These are phyloP conservation scores for Hartigia nigra DNA, from an alignment of 2,888 invertebrate species.

Conservation along the genomic window DNA sequence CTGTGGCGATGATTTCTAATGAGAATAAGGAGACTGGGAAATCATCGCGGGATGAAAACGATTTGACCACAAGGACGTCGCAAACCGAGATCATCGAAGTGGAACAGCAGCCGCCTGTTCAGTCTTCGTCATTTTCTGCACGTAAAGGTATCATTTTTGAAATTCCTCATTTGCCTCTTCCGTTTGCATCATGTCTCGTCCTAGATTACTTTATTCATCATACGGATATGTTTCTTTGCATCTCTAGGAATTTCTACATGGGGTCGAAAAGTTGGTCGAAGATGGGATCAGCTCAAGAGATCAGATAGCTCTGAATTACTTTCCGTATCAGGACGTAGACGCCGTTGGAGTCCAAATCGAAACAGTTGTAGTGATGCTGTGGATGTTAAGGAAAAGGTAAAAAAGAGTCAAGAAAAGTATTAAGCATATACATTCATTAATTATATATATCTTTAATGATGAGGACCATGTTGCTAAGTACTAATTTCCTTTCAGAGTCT, in stretches of 20 bases:
- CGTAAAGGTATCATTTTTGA: slow-evolving; percentile 52
- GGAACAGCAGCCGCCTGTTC: slow-evolving; percentile 38
- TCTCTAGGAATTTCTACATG: slow-evolving; percentile 70
- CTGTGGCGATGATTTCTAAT: slow-evolving; percentile 13
- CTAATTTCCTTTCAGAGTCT: background rate
- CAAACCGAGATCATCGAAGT: slow-evolving; percentile 30
- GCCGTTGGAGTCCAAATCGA: slow-evolving; percentile 67
- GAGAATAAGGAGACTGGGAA: slow-evolving; percentile 13
- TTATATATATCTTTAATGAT: background rate
- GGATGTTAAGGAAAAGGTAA: slow-evolving; percentile 47
- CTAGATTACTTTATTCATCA: slow-evolving; percentile 10
- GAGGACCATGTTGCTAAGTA: background rate
- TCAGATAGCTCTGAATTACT: slow-evolving; percentile 71
- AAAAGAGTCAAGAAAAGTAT: background rate
- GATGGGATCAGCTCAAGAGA: slow-evolving; percentile 72
- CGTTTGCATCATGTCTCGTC: background rate
- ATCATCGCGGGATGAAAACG: slow-evolving; percentile 18
- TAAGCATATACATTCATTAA: background rate
- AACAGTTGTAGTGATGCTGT: slow-evolving; percentile 34
- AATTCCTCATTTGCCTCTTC: background rate
- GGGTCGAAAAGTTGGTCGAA: slow-evolving; percentile 72
- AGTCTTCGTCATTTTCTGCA: slow-evolving; percentile 52
- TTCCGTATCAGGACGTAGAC: slow-evolving; percentile 61
- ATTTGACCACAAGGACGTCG: slow-evolving; percentile 14
- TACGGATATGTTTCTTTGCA: background rate